Evolutionary conservation across 1,140 invertebrate genomes (phyloP).

Genomic region (Dermatophagoides farinae): DNA sequence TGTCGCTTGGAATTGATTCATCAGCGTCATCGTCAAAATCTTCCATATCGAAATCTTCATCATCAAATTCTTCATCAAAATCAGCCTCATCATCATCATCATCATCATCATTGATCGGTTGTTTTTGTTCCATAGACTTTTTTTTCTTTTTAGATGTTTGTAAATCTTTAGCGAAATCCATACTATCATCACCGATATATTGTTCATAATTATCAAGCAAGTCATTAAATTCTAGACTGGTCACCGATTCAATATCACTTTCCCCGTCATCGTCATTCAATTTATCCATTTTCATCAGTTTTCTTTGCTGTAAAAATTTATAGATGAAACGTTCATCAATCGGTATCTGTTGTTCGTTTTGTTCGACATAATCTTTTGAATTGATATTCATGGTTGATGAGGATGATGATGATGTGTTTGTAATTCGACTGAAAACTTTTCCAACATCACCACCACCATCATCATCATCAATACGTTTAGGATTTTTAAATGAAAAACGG

Average conservation of each 20-base stretch:
- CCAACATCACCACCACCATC: conserved; percentile 20
- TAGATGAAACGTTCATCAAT: conserved; percentile 62
- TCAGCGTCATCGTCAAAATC: conserved; percentile 20
- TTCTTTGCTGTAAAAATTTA: conserved; percentile 22
- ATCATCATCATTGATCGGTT: conserved; percentile 8
- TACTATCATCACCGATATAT: background rate
- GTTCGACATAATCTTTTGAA: conserved; percentile 41
- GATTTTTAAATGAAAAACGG: conserved; percentile 86
- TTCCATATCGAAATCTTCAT: conserved; percentile 17
- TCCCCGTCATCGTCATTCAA: conserved; percentile 29
- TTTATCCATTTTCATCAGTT: conserved; percentile 15
- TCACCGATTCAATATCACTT: conserved; percentile 56
- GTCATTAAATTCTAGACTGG: conserved; percentile 60
- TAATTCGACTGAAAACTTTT: conserved; percentile 17
- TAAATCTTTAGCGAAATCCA: conserved; percentile 15
- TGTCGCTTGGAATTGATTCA: conserved; percentile 25
- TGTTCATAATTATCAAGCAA: conserved; percentile 23
- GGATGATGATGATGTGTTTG: conserved; percentile 30
- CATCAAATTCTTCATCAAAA: conserved; percentile 20
- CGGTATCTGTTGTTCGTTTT: conserved; percentile 44
- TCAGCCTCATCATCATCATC: conserved; percentile 19
- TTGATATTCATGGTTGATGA: conserved; percentile 27
- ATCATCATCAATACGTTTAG: conserved; percentile 44
- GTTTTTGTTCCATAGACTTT: conserved; percentile 11
- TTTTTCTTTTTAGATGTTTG: conserved; percentile 14